Evolutionary conservation across 1,140 invertebrate genomes (phyloP), one percentile per base, ranked within the genome.

Genomic region (Grapholita molesta): DNA sequence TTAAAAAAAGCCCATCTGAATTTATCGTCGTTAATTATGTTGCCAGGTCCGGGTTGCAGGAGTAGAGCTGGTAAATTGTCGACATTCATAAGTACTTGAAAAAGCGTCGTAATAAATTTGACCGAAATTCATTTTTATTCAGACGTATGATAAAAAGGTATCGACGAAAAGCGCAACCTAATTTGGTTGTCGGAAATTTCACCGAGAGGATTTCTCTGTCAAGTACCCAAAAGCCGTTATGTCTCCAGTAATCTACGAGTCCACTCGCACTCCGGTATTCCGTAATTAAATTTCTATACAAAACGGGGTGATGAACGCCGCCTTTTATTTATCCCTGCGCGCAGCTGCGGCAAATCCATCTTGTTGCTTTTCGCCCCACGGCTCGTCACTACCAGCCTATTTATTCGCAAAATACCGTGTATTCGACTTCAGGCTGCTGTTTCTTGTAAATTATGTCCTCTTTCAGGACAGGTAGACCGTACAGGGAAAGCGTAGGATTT

Each of bases 311-410:
- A 48, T 48, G 21, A 48, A 48, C 15, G 42, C 15, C 42, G 18
- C 42, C 42, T 18, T 48, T 48, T 21, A 48, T 48, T 48, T 48
- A 48, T 48, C 42, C 42, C 42, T n/a, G 42, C 12, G 55, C 55
- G 25, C n/a, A 25, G 53, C 55, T 18, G 55, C 55, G 55, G n/a
- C 55, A 15, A 61, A 61, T 61, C 55, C 55, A 61, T 61, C 55
- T 61, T 61, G 24, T 61, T 61, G 12, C 25, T 61, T 28, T 61
- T 28, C 25, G 12, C 12, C 55, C 55, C 55, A 28, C 23, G 12
- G 53, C 25, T 61, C 55, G 28, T 61, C 55, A 28, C 25, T 12
- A 15, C 9, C 9, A n/a, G 53, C 53, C 12, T 48, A n/a, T 42
- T 6, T 48, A 18, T 48, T 21, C 42, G 21, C 42, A 48, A 48